These are phyloP conservation scores for Cephus cinctus DNA, from an alignment of 1,140 invertebrate species.

Conservation along the genomic window DNA sequence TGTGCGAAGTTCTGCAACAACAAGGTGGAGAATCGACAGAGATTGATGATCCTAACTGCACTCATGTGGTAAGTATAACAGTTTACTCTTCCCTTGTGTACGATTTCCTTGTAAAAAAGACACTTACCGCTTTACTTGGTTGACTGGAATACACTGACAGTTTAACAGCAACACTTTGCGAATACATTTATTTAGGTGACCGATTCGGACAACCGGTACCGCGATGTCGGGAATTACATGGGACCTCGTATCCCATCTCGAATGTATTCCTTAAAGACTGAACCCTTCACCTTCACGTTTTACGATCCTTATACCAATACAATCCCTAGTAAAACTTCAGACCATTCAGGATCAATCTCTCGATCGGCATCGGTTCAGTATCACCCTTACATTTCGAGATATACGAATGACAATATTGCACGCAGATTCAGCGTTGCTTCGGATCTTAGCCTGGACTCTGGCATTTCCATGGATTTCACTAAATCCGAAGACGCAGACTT, in stretches of 20 bases:
- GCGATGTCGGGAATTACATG: conserved; percentile 25
- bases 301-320: conserved; percentile 36
- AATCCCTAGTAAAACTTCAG: background rate
- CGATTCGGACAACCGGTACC: conserved; percentile 31
- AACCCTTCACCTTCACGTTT: conserved; percentile 30
- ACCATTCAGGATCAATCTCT: conserved; percentile 2
- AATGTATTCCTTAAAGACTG: conserved; percentile 15
- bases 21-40: conserved; percentile 79
- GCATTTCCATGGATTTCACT: conserved; percentile 31
- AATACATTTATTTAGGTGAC: conserved; percentile 41
- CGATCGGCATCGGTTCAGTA: no score
- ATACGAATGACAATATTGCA: background rate
- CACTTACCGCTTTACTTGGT: background rate
- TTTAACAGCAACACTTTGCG: conserved; percentile 5
- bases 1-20: conserved; percentile 82
- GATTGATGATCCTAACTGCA: conserved; percentile 77
- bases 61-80: conserved; percentile 81
- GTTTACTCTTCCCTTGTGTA: background rate
- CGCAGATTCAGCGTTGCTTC: background rate
- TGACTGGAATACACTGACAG: background rate
- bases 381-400: no score
- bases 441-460: conserved; percentile 33
- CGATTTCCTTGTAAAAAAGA: background rate
- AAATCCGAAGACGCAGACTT: conserved; percentile 15
- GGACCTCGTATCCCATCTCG: conserved; percentile 22